Base-by-base conservation (phyloP, 1,140 invertebrate species). In the Philopotamus ludificatus region DNA sequence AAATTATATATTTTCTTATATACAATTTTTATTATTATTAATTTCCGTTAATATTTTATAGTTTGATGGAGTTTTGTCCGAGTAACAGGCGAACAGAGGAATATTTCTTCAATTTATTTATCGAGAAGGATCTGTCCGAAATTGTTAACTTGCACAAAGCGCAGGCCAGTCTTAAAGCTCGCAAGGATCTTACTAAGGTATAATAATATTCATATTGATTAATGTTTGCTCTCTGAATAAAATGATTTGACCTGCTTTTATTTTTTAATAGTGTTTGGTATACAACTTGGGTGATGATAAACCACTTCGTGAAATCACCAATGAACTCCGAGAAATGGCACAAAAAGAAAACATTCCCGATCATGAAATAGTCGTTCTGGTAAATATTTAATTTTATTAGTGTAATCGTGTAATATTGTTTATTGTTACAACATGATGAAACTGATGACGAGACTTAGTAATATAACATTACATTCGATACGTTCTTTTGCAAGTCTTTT, bases 1-100 rank as follows among this genome's bases (percentile, higher is more conserved):
- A 9, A 53, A 59, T 21, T 20, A 60, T 20, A 62, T 2, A 12
- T 62, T 18, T 20, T 41, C n/a, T 4, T 12, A 25, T 8, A 12
- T 63, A 15, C 10, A 25, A 12, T 39, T 25, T 42, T 28, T 23
- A 39, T 3, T 58, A 7, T 34, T 16, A 41, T 3, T 44, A 41
- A 34, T 34, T 4, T 12, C 67, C 72, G 15, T 26, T 63, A 50
- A 44, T 34, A 55, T 65, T 63, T 59, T 77, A 63, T 72, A 94
- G 92, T 76, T 79, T 95, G 71, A 88, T 93, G 85, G 93, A 95
- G 76, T 94, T 97, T 81, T 90, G 97, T 76, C 94, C 94, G 67
- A 83, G 90, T 72, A 96, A 95, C 78, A 95, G 94, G 79, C 87
- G 94, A 74, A 93, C 89, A 74, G 91, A 93, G 77, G 92, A 94